Evolutionary conservation across 2,888 invertebrate species (phyloP).

Genomic region (Mimachlamys varia): DNA sequence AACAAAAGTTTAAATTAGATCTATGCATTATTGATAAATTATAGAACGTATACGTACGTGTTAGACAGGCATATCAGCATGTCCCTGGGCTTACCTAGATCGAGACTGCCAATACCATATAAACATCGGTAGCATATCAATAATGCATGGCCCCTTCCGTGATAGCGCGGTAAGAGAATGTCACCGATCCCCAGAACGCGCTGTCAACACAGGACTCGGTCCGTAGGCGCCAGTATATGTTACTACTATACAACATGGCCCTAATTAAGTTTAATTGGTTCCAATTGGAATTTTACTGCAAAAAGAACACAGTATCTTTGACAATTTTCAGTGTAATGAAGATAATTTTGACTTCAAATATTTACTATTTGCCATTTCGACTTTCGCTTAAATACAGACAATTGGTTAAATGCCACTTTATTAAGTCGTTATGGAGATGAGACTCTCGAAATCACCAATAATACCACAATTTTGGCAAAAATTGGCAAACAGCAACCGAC

Average conservation of each 20-base stretch:
- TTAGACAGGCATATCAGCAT: background rate
- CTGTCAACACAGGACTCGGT: background rate
- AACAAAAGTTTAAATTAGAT: background rate
- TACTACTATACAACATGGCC: background rate
- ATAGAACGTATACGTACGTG: background rate
- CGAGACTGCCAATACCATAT: background rate
- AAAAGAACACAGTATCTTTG: background rate
- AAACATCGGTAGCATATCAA: background rate
- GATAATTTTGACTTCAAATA: background rate
- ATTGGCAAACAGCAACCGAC: background rate
- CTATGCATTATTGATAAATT: background rate
- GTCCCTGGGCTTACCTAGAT: background rate
- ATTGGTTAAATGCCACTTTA: background rate
- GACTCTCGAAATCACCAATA: background rate
- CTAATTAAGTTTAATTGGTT: background rate
- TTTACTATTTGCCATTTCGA: background rate
- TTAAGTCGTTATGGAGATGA: background rate
- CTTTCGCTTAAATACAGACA: background rate
- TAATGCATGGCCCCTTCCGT: background rate
- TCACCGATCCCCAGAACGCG: background rate
- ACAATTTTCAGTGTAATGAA: background rate
- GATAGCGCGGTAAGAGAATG: background rate
- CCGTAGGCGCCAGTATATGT: background rate
- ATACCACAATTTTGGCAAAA: background rate
- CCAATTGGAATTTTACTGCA: background rate